Evolutionary conservation across 2,888 invertebrate genomes (phyloP), one percentile per base, ranked within the genome.

Genomic region (Auanema freiburgensis): DNA sequence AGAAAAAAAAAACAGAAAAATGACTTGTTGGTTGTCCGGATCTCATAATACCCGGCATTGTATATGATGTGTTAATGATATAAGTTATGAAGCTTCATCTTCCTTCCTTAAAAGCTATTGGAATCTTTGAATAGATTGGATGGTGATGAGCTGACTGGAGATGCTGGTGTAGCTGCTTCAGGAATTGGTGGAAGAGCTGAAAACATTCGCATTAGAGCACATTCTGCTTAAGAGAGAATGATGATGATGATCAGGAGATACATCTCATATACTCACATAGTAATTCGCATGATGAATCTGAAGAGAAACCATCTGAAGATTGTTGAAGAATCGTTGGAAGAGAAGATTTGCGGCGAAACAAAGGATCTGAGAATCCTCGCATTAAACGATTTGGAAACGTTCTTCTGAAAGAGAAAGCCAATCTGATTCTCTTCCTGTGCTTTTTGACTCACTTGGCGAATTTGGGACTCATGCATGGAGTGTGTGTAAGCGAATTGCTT

Each of bases 111-210:
- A 8, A 33, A 33, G 46, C 21, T 46, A 21, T 23, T 52, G 33
- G 16, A 21, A 53, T 60, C 60, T 52, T 67, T 65, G 57, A 67
- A 67, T n/a, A 61, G 59, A 65, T 68, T 67, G 23, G 50, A 60
- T 1, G 66, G 49, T 21, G 64, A 59, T 0, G 56, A 57, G 41
- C 57, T 58, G 11, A 67, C 51, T 21, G 74, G 74, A 16, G 69
- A 67, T 16, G 71, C 71, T 8, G 74, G 74, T n/a, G 71, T 74
- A 2, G 71, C 69, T 16, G 74, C 71, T 54, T 74, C 74, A 40
- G 74, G 74, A 41, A 74, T 74, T 23, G 74, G 72, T n/a, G 74
- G 74, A 25, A 74, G 67, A 40, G 58, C 61, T 65, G 52, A 57
- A 57, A 62, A 42, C n/a, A 54, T 5, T 24, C 33, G 41, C 24